Evolutionary conservation across 2,797 vertebrate species (phyloP).

Genomic region (Chelidonichthys spinosus): DNA sequence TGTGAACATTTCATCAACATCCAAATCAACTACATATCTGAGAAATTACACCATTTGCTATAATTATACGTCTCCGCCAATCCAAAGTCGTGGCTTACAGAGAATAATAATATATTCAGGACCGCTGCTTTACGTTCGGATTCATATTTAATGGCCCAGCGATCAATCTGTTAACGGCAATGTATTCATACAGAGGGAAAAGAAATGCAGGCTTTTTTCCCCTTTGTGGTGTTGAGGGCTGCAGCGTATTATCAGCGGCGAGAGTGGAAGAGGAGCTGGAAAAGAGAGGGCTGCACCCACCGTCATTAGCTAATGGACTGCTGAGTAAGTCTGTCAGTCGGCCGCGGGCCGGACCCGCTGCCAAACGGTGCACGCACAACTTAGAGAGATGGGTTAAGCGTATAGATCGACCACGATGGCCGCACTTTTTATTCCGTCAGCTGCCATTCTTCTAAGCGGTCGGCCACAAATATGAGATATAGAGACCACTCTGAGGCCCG

Average conservation of each 20-base stretch:
- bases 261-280: slow-evolving; percentile 25
- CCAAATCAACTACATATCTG: slow-evolving; percentile 39
- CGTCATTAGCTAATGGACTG: slow-evolving; percentile 82
- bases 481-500: slow-evolving; percentile 10
- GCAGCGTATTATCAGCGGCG: slow-evolving; percentile 41
- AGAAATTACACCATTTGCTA: slow-evolving; percentile 33
- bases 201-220: slow-evolving; percentile 9
- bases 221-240: slow-evolving; percentile 26
- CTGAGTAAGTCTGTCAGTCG: slow-evolving; percentile 68
- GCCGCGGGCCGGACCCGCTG: slow-evolving; percentile 50
- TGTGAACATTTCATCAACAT: slow-evolving; percentile 36
- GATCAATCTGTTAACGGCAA: slow-evolving; percentile 39
- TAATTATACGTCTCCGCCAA: slow-evolving; percentile 31
- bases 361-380: slow-evolving; percentile 56
- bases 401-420: slow-evolving; percentile 42
- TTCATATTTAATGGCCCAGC: slow-evolving; percentile 29
- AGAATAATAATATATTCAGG: slow-evolving; percentile 35
- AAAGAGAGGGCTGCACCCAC: slow-evolving; percentile 56
- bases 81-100: slow-evolving; percentile 20
- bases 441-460: slow-evolving; percentile 20
- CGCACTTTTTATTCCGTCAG: slow-evolving; percentile 39
- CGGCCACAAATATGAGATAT: slow-evolving; percentile 45
- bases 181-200: slow-evolving; percentile 5
- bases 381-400: slow-evolving; percentile 51
- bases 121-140: slow-evolving; percentile 35